Evolutionary conservation across 1,140 invertebrate species (phyloP).

Genomic region (Saccostrea cuccullata): DNA sequence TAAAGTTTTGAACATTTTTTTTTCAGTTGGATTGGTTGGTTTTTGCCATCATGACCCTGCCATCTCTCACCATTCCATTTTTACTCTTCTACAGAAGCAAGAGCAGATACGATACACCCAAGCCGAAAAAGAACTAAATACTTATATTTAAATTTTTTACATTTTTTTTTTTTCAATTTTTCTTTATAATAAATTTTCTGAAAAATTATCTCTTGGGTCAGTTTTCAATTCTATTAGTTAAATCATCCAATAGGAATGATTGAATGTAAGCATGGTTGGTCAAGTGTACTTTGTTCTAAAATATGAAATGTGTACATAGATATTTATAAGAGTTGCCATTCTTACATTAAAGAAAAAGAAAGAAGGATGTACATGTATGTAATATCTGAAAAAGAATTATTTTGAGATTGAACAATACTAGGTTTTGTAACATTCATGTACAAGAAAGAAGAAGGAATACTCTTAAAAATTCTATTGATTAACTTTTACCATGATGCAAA

Average conservation of each 20-base stretch:
- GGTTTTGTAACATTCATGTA: too few species aligned
- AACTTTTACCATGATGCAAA: too few species aligned
- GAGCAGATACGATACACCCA: conserved; percentile 89
- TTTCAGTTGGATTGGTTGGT: conserved; percentile 94
- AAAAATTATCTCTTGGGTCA: not conserved
- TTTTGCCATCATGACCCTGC: conserved; percentile 97
- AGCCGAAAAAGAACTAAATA: conserved; percentile 74
- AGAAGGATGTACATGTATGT: too few species aligned
- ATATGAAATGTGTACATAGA: not conserved
- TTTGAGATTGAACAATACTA: too few species aligned
- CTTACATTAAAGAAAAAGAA: not conserved
- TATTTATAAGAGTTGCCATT: not conserved
- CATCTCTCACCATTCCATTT: conserved; percentile 95
- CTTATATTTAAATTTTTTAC: not conserved
- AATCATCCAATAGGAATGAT: too few species aligned
- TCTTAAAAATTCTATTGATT: too few species aligned
- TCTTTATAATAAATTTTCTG: conserved; percentile 18
- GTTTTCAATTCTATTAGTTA: not conserved
- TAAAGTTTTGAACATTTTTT: conserved; percentile 51
- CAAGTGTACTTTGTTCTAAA: too few species aligned
- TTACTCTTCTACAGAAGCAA: conserved; percentile 96
- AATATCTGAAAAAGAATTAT: too few species aligned
- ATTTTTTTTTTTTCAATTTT: not conserved
- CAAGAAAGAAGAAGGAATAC: too few species aligned
- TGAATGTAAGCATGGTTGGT: too few species aligned